These are phyloP conservation scores for Cisticola juncidis DNA, from an alignment of 2,113 vertebrate genomes.

Conservation along the genomic window DNA sequence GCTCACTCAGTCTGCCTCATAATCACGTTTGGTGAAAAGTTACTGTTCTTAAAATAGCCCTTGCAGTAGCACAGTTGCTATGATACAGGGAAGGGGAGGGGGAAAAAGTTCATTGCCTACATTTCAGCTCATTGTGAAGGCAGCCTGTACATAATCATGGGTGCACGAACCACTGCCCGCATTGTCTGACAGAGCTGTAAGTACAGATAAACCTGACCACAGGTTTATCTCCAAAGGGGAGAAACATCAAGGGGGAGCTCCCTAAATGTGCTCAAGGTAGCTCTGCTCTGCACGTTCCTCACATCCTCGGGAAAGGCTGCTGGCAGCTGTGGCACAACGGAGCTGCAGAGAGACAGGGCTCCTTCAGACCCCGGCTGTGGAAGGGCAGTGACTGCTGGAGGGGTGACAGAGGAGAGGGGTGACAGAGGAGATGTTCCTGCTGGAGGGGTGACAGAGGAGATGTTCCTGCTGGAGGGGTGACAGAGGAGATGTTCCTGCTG, in stretches of 20 bases:
- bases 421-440: background rate
- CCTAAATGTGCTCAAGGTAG: background rate
- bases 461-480: rapidly evolving
- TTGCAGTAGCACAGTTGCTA: constrained; percentile 70
- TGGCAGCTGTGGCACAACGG: background rate
- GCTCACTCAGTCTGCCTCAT: constrained; percentile 49
- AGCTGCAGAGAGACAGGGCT: background rate
- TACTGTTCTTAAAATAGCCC: constrained; percentile 74
- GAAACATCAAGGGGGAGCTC: background rate
- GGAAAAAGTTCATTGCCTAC: constrained; percentile 34
- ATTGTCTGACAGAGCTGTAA: background rate
- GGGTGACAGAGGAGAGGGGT: rapidly evolving
- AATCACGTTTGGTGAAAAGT: constrained; percentile 68
- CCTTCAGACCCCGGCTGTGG: background rate
- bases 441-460: background rate
- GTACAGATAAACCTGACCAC: background rate
- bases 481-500: background rate
- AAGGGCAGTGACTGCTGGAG: background rate
- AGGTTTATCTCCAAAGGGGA: too few relatives aligned
- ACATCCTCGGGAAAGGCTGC: background rate
- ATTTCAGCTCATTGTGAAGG: constrained; percentile 31
- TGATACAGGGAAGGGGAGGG: constrained; percentile 54
- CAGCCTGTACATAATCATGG: constrained; percentile 19
- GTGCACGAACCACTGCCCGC: background rate
- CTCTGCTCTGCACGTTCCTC: background rate